phyloP scores from a whole-genome alignment of 2,888 invertebrate species.

The Eristalinus aeneus region DNA sequence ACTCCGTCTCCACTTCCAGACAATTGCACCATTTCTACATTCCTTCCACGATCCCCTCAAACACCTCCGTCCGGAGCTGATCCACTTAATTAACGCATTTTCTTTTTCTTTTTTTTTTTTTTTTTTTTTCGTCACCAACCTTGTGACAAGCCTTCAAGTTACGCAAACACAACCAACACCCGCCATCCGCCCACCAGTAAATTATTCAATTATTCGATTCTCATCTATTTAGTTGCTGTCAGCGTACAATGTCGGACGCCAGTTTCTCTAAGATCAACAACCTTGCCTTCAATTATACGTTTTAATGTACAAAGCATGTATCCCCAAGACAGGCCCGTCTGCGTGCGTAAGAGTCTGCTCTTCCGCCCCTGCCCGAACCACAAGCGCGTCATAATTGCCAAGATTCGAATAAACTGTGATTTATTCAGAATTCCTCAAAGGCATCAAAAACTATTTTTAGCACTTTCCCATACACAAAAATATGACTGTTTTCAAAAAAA shows the following conservation, averaged over 20 bases:
- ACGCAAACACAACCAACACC: not conserved
- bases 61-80: no score
- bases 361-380: not conserved
- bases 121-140: not conserved
- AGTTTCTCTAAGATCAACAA: slow-evolving; percentile 12
- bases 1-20: no score
- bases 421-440: slow-evolving; percentile 3
- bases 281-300: not conserved
- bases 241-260: slow-evolving; percentile 3
- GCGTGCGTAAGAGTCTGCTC: slow-evolving; percentile 14
- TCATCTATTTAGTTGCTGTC: not conserved
- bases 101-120: no score
- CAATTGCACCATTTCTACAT: no score
- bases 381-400: slow-evolving; percentile 38
- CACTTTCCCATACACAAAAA: not conserved
- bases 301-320: slow-evolving; percentile 10
- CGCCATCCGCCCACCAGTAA: not conserved
- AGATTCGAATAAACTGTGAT: slow-evolving; percentile 38
- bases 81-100: no score
- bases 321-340: slow-evolving; percentile 9
- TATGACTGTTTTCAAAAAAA: not conserved
- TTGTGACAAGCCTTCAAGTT: not conserved
- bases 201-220: not conserved
- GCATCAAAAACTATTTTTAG: not conserved
- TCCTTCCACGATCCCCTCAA: no score